Evolutionary conservation across 2,888 invertebrate species (phyloP).

Genomic region (Merodon equestris): DNA sequence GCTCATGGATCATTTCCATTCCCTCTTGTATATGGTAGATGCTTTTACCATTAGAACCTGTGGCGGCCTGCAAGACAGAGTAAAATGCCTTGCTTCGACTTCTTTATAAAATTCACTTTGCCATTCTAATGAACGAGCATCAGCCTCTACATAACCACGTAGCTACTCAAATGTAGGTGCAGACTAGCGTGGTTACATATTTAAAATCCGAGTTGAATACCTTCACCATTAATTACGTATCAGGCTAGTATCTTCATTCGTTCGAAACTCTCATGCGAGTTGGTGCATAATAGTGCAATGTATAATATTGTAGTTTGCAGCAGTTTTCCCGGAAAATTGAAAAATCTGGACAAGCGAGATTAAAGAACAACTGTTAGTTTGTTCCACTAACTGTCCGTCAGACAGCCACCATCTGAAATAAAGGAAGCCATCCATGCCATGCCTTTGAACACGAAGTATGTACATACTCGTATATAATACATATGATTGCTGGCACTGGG

Average conservation of each 20-base stretch:
- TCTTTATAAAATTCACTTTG: conserved; percentile 49
- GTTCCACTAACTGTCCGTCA: conserved; percentile 62
- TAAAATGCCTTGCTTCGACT: conserved; percentile 31
- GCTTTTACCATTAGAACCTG: not conserved
- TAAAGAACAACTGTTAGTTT: conserved; percentile 55
- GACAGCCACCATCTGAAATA: conserved; percentile 44
- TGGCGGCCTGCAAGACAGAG: not conserved
- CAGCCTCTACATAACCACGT: not conserved
- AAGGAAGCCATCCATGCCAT: not conserved
- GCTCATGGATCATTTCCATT: conserved; percentile 24
- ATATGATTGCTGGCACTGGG: too few species aligned
- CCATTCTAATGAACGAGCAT: conserved; percentile 50
- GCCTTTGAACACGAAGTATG: too few species aligned
- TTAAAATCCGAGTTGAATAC: conserved; percentile 38
- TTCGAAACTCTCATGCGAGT: conserved; percentile 22
- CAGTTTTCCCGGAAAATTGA: conserved; percentile 43
- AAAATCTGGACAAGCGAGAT: conserved; percentile 34
- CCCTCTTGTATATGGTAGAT: not conserved
- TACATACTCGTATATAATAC: too few species aligned
- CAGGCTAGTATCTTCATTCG: conserved; percentile 28
- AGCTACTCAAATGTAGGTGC: conserved; percentile 2
- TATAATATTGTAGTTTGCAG: conserved; percentile 30
- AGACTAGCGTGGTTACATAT: conserved; percentile 50
- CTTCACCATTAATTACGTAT: conserved; percentile 55
- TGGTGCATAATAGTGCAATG: conserved; percentile 33